A percentile compares a stretch with the other conserved stretches of the same genome.
phyloP scores from a whole-genome alignment of 2,888 invertebrate species.

The Atethmia centrago region DNA sequence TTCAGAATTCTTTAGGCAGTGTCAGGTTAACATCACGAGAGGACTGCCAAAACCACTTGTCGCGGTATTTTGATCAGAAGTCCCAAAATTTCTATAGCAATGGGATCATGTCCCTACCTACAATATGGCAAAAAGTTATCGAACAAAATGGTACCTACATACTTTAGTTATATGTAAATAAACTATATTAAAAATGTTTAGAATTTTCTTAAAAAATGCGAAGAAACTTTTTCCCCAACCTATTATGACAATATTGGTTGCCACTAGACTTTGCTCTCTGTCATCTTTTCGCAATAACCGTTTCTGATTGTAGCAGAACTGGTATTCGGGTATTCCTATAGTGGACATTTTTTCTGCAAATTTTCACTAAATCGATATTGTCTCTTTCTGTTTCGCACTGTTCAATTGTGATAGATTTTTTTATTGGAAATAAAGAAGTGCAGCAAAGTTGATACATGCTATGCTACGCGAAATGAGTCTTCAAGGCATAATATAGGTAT shows the following conservation, averaged over 20 bases:
- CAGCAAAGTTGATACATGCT: background rate
- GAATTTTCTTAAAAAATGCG: no score
- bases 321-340: slow-evolving; percentile 59
- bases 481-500: background rate
- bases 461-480: background rate
- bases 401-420: slow-evolving; percentile 1
- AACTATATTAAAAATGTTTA: no score
- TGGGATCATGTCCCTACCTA: no score
- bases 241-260: slow-evolving; percentile 65
- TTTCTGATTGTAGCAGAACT: slow-evolving; percentile 64
- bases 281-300: slow-evolving; percentile 65
- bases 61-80: no score
- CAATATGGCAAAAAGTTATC: no score
- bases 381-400: background rate
- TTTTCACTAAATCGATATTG: slow-evolving; percentile 68
- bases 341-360: slow-evolving; percentile 67
- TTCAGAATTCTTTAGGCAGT: no score
- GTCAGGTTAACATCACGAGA: no score
- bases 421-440: background rate
- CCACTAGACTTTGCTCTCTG: slow-evolving; percentile 65
- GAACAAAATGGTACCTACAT: no score
- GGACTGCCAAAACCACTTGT: no score
- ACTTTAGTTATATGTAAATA: no score
- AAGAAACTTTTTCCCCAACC: no score
- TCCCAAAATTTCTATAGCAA: no score